Percentiles rank a stretch among this genome's conserved stretches.
Conservation (phyloP, 2,113 vertebrate species). For the Xiphorhynchus elegans region DNA sequence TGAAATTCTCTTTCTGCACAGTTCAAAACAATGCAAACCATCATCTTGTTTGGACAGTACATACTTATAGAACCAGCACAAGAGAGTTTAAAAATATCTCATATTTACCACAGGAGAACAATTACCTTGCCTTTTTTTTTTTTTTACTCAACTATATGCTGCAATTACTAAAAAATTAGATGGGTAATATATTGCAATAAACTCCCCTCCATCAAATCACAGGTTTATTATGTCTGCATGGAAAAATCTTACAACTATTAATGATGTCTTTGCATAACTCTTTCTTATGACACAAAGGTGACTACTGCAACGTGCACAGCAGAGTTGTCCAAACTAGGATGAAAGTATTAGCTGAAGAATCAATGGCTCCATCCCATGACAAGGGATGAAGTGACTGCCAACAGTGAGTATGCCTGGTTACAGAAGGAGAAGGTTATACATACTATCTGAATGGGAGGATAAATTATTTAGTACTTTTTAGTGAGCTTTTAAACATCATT, state of each 20-base stretch:
- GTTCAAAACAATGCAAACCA: not conserved
- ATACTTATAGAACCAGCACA: not conserved
- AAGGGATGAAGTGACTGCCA: not conserved
- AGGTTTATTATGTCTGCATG: not conserved
- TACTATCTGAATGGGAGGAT: not conserved
- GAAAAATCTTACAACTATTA: not conserved
- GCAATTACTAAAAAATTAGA: not conserved
- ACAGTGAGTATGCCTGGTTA: not conserved
- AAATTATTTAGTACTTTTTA: not conserved
- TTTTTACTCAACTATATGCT: not conserved
- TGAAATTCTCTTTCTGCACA: not conserved
- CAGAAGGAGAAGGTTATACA: not conserved
- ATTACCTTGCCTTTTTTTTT: not conserved
- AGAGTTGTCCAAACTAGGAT: not conserved
- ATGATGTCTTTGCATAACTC: not conserved
- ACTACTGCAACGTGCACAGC: not conserved
- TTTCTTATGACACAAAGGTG: not conserved
- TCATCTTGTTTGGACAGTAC: not conserved
- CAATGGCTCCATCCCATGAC: not conserved
- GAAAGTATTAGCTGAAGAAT: not conserved
- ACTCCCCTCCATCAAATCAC: not conserved
- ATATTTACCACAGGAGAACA: not conserved
- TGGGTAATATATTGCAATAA: not conserved
- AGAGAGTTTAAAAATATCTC: not conserved
- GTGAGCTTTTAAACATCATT: not conserved